Percentiles rank a stretch among this genome's conserved stretches.
These are phyloP conservation scores for Ophion obscuratus DNA, from an alignment of 2,888 invertebrate genomes.

Conservation along the genomic window DNA sequence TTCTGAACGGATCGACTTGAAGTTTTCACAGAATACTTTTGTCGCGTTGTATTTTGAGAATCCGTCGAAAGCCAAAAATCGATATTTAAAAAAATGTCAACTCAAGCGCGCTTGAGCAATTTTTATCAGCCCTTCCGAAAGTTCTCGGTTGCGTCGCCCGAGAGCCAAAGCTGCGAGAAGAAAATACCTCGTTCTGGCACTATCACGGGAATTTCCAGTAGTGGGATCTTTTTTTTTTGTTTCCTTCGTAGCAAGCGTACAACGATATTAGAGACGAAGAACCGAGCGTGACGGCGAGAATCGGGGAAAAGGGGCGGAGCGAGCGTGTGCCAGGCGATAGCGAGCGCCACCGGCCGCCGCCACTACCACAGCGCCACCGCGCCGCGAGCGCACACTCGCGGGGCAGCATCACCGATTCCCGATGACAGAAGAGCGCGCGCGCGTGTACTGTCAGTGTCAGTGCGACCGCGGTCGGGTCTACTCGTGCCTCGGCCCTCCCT, in stretches of 20 bases:
- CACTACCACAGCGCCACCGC: conserved; percentile 35
- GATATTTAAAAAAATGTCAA: too few relatives aligned
- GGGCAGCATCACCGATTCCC: conserved; percentile 74
- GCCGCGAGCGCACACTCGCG: conserved; percentile 24
- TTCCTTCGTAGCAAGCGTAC: background rate
- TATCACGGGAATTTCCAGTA: conserved; percentile 27
- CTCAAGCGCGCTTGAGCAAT: background rate
- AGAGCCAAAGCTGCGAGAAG: background rate
- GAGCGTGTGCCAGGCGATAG: conserved; percentile 46
- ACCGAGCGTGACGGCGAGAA: conserved; percentile 4
- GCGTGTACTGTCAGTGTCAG: conserved; percentile 81
- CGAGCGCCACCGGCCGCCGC: conserved; percentile 34
- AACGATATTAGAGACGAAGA: background rate
- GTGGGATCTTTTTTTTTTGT: background rate
- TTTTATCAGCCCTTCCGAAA: background rate
- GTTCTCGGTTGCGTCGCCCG: background rate
- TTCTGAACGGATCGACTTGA: too few relatives aligned
- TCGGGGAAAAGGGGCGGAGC: conserved; percentile 44
- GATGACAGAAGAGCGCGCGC: conserved; percentile 75
- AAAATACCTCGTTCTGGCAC: background rate
- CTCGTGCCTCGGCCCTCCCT: conserved; percentile 20
- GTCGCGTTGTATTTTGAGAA: too few relatives aligned
- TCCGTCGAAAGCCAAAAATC: too few relatives aligned
- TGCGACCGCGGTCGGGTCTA: conserved; percentile 73
- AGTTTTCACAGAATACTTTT: too few relatives aligned